phyloP scores from a whole-genome alignment of 2,113 vertebrate species.

The Xiphophorus maculatus region DNA sequence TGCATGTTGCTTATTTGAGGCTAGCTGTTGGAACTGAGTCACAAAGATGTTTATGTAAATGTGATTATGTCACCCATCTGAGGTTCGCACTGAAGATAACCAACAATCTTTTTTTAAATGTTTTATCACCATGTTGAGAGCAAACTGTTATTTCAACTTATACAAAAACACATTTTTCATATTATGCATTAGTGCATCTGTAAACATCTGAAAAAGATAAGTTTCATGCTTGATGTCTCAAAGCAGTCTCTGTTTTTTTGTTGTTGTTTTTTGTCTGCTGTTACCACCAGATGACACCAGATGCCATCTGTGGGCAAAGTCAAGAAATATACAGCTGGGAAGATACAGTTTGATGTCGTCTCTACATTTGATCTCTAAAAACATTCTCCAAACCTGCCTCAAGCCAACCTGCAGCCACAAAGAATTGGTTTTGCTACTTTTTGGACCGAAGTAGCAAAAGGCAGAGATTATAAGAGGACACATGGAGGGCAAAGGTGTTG shows the following conservation, averaged over 20 bases:
- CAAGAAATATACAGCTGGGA: constrained; percentile 49
- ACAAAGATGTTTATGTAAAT: constrained; percentile 47
- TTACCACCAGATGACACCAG: constrained; percentile 53
- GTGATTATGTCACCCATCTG: constrained; percentile 28
- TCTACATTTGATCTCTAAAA: constrained; percentile 28
- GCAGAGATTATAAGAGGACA: constrained; percentile 31
- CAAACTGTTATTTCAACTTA: not conserved
- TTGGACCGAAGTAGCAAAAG: constrained; percentile 33
- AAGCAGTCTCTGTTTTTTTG: not conserved
- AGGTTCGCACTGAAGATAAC: constrained; percentile 22
- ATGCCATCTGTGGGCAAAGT: constrained; percentile 61
- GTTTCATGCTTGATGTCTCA: constrained; percentile 31
- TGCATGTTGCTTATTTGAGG: constrained; percentile 17
- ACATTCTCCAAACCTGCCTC: constrained; percentile 50
- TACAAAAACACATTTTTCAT: not conserved
- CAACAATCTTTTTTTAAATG: not conserved
- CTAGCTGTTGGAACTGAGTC: constrained; percentile 12
- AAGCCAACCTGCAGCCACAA: constrained; percentile 53
- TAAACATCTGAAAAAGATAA: constrained; percentile 12
- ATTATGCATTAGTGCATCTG: not conserved
- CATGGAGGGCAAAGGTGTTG: constrained; percentile 30
- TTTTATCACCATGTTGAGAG: not conserved
- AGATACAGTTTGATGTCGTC: constrained; percentile 60
- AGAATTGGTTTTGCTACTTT: constrained; percentile 41
- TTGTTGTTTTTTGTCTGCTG: constrained; percentile 32